Conservation (phyloP, 2,113 vertebrate species). For the Oncorhynchus kisutch region DNA sequence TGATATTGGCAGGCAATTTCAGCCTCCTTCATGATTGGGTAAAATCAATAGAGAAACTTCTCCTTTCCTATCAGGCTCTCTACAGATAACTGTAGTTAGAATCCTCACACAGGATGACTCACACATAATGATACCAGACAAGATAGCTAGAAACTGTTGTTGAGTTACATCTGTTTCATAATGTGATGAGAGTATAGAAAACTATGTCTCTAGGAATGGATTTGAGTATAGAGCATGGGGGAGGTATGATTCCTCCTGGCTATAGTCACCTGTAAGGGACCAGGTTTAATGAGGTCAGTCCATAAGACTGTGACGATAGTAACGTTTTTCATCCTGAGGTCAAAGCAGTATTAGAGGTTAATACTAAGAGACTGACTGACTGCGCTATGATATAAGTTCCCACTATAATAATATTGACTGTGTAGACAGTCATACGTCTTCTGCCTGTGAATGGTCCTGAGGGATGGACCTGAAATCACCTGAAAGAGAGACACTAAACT, state of each 20-base stretch:
- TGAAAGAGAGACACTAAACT: constrained; percentile 3
- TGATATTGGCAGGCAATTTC: neutral
- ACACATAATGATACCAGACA: too few species aligned
- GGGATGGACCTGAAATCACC: neutral
- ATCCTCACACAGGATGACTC: neutral
- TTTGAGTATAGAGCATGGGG: too few species aligned
- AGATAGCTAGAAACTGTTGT: too few species aligned
- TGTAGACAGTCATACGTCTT: constrained; percentile 7
- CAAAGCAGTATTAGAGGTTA: neutral
- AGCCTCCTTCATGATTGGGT: neutral
- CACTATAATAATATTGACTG: neutral
- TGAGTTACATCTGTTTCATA: too few species aligned
- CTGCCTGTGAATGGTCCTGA: constrained; percentile 16
- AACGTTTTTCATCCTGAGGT: neutral
- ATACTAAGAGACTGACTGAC: neutral
- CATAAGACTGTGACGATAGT: neutral
- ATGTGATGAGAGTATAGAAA: too few species aligned
- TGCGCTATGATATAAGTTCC: neutral
- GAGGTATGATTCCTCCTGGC: too few species aligned
- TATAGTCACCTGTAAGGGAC: too few species aligned
- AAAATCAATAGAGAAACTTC: neutral
- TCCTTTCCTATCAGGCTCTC: neutral
- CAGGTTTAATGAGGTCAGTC: constrained; percentile 8
- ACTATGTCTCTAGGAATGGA: too few species aligned
- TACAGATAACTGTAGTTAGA: neutral